Conservation (phyloP, 2,113 vertebrate genomes). For the Elachura formosa region DNA sequence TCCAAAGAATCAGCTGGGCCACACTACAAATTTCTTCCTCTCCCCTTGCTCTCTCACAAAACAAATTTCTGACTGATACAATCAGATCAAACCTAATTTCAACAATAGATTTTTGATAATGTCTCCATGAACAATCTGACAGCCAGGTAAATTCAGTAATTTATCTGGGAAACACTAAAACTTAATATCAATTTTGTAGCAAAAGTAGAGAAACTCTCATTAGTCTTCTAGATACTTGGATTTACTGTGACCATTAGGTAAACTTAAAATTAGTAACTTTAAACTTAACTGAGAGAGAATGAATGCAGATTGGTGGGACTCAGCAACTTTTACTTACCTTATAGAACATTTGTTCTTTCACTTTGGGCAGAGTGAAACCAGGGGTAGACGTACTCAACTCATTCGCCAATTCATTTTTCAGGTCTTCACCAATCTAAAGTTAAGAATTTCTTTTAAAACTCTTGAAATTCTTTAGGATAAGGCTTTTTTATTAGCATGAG, state of each 20-base stretch:
- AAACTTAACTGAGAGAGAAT: not conserved
- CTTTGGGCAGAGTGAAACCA: conserved; percentile 35
- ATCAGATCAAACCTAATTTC: not conserved
- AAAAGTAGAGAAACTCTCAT: not conserved
- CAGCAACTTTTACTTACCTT: conserved; percentile 73
- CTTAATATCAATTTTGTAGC: not conserved
- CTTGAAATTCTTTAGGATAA: not conserved
- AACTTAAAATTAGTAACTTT: not conserved
- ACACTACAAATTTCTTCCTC: not conserved
- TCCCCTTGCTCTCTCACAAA: not conserved
- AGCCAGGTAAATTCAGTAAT: not conserved
- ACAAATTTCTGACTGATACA: not conserved
- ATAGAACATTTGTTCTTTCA: conserved; percentile 78
- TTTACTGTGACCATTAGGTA: not conserved
- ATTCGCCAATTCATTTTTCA: conserved; percentile 70
- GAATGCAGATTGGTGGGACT: not conserved
- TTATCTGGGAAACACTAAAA: not conserved
- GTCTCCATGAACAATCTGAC: not conserved
- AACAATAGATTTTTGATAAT: not conserved
- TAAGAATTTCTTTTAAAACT: not conserved
- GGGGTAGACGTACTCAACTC: conserved; percentile 80
- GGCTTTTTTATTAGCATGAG: not conserved
- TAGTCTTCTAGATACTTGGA: not conserved
- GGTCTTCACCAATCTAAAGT: conserved; percentile 74
- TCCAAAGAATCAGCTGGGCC: not conserved